Evolutionary conservation across 1,140 invertebrate species (phyloP), one percentile per base, ranked within the genome.

Genomic region (Mactra quadrangularis): DNA sequence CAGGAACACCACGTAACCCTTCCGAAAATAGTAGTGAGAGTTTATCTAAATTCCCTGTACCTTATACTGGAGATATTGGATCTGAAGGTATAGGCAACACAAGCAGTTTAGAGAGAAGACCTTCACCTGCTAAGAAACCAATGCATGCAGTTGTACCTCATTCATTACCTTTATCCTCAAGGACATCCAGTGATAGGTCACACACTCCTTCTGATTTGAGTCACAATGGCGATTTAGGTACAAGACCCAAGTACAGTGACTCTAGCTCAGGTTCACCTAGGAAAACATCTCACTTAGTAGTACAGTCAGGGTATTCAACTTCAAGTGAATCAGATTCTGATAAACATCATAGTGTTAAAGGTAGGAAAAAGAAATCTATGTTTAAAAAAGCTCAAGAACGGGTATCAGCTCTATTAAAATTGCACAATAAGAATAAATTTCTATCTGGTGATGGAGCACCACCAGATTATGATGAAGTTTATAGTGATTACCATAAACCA

Each of bases 331-430:
- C 66, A 53, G 55, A 71, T 25, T 29, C 25, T 11, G 38, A 19
- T 1, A 45, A 27, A 25, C n/a, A 45, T 17, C n/a, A 29, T 29
- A 13, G 29, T 29, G 47, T 22, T 1, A 35, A 75, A 9, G 70
- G 60, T 11, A 59, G 79, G 38, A 82, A 75, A 29, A 82, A 82
- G 31, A 82, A 82, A 50, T 74, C 79, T 9, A 82, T 82, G 79
- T 82, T 82, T 55, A 82, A 82, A 55, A 82, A 64, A 47, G 79
- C 79, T 4, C 57, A 64, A 55, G 52, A 74, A 35, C 45, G 70
- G 31, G 15, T 82, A 13, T 47, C 38, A 38, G 50, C n/a, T 41
- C 33, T 74, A 4, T 66, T 82, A 13, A 64, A 55, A 22, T 7
- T 41, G 15, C 4, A 47, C 1, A 62, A 74, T n/a, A 82, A 74